These are phyloP conservation scores for Eriosoma lanigerum DNA, from an alignment of 1,140 invertebrate genomes.

Conservation along the genomic window DNA sequence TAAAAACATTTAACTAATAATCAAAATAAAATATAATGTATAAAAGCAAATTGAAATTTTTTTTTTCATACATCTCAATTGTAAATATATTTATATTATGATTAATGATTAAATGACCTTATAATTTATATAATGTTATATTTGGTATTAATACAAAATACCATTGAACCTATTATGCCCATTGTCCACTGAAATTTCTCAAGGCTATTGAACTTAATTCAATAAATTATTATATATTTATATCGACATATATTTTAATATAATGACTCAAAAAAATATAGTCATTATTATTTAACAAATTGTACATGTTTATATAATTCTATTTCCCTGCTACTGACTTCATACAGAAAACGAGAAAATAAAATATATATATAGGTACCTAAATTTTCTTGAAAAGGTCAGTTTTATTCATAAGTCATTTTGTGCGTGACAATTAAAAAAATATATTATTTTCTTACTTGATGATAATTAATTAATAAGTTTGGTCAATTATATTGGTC, in stretches of 20 bases:
- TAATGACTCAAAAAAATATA: too few species aligned
- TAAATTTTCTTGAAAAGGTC: too few species aligned
- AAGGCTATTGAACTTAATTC: constrained; percentile 1
- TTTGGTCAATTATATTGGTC: too few species aligned
- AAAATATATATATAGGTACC: too few species aligned
- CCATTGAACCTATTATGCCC: constrained; percentile 16
- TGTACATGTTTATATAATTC: neutral
- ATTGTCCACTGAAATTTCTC: constrained; percentile 20
- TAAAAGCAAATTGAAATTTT: neutral
- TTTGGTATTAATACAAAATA: constrained; percentile 18
- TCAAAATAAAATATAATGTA: too few species aligned
- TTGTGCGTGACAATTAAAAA: too few species aligned
- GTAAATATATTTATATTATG: neutral
- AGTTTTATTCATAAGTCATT: too few species aligned
- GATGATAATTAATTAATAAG: too few species aligned
- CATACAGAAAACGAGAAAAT: too few species aligned
- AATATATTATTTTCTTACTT: too few species aligned
- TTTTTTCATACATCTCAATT: neutral
- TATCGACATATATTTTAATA: constrained; percentile 2
- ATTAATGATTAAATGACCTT: constrained; percentile 18
- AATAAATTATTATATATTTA: neutral
- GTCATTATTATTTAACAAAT: neutral
- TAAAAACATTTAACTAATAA: too few species aligned
- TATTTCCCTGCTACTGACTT: neutral
- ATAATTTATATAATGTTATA: constrained; percentile 17